A percentile compares a stretch with the other conserved stretches of the same genome.
phyloP scores from a whole-genome alignment of 92 coral and sea anemone species.

The Phenganax subtilis region DNA sequence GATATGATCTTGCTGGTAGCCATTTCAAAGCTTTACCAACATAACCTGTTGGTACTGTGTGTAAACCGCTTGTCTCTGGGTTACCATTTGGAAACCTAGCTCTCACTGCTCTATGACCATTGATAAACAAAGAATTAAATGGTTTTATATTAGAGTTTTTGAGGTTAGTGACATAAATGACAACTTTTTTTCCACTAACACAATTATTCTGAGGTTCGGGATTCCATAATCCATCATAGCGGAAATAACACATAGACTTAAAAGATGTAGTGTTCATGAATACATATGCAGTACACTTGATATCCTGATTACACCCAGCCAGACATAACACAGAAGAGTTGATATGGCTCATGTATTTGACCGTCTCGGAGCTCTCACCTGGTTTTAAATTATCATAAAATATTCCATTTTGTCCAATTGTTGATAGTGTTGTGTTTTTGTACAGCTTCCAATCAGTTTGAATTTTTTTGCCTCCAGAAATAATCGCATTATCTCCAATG shows the following conservation, averaged over 20 bases:
- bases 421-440: not conserved
- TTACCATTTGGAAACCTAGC: slow-evolving; percentile 42
- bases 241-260: slow-evolving; percentile 37
- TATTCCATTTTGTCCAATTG: slow-evolving; percentile 35
- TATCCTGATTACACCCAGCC: slow-evolving; percentile 18
- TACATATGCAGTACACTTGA: slow-evolving; percentile 27
- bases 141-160: slow-evolving; percentile 12
- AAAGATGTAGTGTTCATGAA: slow-evolving; percentile 2
- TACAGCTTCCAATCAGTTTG: slow-evolving; percentile 28
- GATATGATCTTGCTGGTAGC: slow-evolving; percentile 30
- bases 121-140: slow-evolving; percentile 30
- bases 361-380: slow-evolving; percentile 33
- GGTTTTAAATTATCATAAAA: slow-evolving; percentile 34
- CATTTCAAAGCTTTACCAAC: slow-evolving; percentile 19
- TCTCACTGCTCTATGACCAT: slow-evolving; percentile 44
- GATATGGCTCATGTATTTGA: slow-evolving; percentile 12
- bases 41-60: slow-evolving; percentile 38
- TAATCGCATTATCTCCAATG: slow-evolving; percentile 23
- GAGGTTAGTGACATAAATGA: slow-evolving; percentile 23
- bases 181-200: slow-evolving; percentile 37
- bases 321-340: slow-evolving; percentile 12
- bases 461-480: slow-evolving; percentile 35
- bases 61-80: slow-evolving; percentile 33
- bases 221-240: slow-evolving; percentile 36
- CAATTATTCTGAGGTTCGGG: slow-evolving; percentile 40